A percentile compares a stretch with the other conserved stretches of the same genome.
Conservation (phyloP, 2,888 invertebrate genomes). For the Drosophila ustulata region DNA sequence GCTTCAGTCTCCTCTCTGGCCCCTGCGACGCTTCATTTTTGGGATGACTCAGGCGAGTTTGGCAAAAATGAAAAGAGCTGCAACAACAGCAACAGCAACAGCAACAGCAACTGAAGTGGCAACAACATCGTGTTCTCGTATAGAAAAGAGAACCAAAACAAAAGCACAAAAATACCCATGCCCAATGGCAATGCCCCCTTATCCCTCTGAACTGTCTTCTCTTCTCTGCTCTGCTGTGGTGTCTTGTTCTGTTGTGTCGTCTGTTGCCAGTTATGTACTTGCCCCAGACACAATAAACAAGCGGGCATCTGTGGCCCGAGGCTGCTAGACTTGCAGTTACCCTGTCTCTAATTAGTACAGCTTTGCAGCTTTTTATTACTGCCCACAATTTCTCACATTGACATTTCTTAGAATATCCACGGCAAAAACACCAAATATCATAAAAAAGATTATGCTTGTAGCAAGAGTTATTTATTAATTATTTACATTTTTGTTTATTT, state of each 20-base stretch:
- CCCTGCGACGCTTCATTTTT: constrained; percentile 21
- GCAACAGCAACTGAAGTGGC: background rate
- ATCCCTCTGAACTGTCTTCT: constrained; percentile 1
- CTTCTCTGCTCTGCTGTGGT: background rate
- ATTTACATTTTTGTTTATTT: too few species aligned
- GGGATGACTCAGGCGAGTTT: constrained; percentile 50
- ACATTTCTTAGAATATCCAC: background rate
- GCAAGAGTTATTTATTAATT: too few species aligned
- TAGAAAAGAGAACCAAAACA: constrained; percentile 76
- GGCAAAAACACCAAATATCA: too few species aligned
- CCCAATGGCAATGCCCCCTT: constrained; percentile 40
- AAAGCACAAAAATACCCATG: constrained; percentile 72
- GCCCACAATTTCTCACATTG: background rate
- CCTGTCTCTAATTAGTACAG: background rate
- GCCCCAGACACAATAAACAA: constrained; percentile 35
- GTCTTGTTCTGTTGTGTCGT: constrained; percentile 9
- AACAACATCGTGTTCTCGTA: constrained; percentile 31
- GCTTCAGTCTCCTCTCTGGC: constrained; percentile 10
- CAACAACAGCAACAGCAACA: constrained; percentile 13
- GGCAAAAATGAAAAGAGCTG: constrained; percentile 12
- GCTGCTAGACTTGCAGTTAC: background rate
- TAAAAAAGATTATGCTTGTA: too few species aligned
- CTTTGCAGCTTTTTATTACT: background rate
- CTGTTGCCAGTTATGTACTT: constrained; percentile 16
- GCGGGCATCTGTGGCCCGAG: background rate